Evolutionary conservation across 2,113 vertebrate genomes (phyloP).

Genomic region (Meriones unguiculatus): DNA sequence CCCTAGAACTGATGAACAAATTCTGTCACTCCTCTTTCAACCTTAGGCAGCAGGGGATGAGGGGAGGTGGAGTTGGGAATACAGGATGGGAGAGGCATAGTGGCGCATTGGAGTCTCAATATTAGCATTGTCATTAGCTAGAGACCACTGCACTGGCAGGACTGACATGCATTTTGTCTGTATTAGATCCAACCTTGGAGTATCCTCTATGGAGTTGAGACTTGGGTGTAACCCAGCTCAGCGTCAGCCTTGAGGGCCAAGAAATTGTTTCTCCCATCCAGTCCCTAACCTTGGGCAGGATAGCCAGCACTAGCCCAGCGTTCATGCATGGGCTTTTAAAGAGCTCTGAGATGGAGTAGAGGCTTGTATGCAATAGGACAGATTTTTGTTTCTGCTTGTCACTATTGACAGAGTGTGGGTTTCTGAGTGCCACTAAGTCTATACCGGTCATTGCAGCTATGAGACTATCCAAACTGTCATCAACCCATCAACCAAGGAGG

Average conservation of each 20-base stretch:
- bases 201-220: neutral
- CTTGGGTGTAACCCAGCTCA: neutral
- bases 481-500: neutral
- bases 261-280: neutral
- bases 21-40: neutral
- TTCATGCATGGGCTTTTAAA: neutral
- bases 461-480: neutral
- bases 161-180: neutral
- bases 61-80: neutral
- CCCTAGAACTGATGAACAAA: neutral
- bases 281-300: neutral
- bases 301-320: neutral
- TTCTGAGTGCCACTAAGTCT: neutral
- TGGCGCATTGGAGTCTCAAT: neutral
- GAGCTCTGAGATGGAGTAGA: neutral
- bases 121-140: neutral
- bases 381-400: neutral
- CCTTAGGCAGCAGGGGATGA: no score
- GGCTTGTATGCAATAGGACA: neutral
- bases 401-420: neutral
- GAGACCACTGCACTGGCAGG: neutral
- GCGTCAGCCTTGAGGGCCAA: neutral
- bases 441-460: neutral
- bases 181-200: neutral
- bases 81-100: no score